A percentile compares a stretch with the other conserved stretches of the same genome.
These are phyloP conservation scores for Zosterops borbonicus DNA, from an alignment of 2,113 vertebrate genomes.

Conservation along the genomic window DNA sequence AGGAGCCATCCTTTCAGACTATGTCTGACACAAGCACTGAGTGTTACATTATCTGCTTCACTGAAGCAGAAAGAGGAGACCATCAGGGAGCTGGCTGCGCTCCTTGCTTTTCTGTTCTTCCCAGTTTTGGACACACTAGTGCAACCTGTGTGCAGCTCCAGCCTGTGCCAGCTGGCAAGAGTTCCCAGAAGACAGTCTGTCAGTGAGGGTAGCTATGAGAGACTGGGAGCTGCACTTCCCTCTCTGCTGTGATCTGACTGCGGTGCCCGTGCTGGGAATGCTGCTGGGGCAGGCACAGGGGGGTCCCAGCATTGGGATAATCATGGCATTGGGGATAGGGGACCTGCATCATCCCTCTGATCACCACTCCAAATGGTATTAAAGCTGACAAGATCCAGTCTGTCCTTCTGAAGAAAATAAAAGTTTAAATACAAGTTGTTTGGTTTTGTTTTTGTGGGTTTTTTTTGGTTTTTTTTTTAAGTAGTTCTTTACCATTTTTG, in stretches of 20 bases:
- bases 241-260: neutral
- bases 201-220: neutral
- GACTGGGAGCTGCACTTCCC: neutral
- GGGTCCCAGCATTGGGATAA: neutral
- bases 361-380: neutral
- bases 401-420: neutral
- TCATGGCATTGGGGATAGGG: too few species aligned
- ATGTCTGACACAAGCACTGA: neutral
- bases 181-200: neutral
- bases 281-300: neutral
- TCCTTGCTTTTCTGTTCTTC: neutral
- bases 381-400: neutral
- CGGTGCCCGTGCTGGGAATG: neutral
- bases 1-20: neutral
- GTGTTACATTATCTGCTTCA: constrained; percentile 15
- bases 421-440: neutral
- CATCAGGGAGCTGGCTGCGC: constrained; percentile 23
- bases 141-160: neutral
- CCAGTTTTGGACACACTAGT: neutral
- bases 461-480: neutral
- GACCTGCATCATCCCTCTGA: neutral
- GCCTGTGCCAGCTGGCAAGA: neutral
- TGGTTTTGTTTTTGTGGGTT: too few species aligned
- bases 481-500: neutral
- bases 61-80: constrained; percentile 22